phyloP scores from a whole-genome alignment of 2,888 invertebrate species.

The Eueremaeus valkanovi region DNA sequence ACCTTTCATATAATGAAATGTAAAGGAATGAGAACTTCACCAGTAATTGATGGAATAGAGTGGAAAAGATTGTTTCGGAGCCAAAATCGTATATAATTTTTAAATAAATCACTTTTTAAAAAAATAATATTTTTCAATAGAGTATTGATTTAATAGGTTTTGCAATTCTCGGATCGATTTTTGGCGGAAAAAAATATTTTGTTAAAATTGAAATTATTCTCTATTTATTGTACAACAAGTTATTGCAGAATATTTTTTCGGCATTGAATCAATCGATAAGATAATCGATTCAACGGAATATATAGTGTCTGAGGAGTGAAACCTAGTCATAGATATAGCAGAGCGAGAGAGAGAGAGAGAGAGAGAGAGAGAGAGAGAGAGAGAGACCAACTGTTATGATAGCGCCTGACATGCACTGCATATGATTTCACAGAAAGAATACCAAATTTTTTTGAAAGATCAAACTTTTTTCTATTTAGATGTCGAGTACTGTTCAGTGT shows the following conservation, averaged over 20 bases:
- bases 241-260: background rate
- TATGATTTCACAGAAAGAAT: too few relatives aligned
- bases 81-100: background rate
- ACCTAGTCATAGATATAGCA: too few relatives aligned
- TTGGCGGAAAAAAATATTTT: background rate
- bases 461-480: background rate
- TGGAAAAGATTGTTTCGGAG: background rate
- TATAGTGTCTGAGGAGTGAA: background rate
- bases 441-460: background rate
- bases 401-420: too few relatives aligned
- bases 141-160: slow-evolving; percentile 1
- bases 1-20: slow-evolving; percentile 1
- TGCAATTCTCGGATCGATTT: background rate
- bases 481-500: too few relatives aligned
- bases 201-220: slow-evolving; percentile 6
- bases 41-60: background rate
- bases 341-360: background rate
- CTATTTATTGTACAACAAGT: slow-evolving; percentile 15
- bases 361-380: background rate
- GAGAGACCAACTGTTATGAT: too few relatives aligned
- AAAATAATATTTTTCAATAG: background rate
- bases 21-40: background rate
- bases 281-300: slow-evolving; percentile 21
- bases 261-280: slow-evolving; percentile 7
- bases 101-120: background rate